Evolutionary conservation across 2,113 vertebrate genomes (phyloP).

Genomic region (Jaculus jaculus): DNA sequence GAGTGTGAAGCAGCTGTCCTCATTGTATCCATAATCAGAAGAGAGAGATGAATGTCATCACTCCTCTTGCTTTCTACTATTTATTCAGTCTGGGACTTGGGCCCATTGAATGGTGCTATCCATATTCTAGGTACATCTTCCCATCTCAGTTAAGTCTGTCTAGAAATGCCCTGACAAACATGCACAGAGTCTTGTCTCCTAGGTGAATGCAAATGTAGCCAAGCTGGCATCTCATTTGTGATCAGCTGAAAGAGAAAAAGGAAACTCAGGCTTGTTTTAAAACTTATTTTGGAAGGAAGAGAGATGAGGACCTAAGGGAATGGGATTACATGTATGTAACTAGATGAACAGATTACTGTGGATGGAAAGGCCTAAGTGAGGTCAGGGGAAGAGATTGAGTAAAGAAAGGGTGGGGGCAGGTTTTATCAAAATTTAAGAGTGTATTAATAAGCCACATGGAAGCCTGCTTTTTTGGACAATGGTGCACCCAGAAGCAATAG

Average conservation of each 20-base stretch:
- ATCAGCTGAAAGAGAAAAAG: background rate
- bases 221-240: background rate
- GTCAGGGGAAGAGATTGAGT: too few species aligned
- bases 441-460: too few species aligned
- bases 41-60: background rate
- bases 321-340: too few species aligned
- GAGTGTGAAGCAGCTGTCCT: too few species aligned
- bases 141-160: background rate
- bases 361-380: too few species aligned
- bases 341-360: too few species aligned
- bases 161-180: background rate
- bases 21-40: background rate
- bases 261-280: background rate
- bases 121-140: background rate
- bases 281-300: too few species aligned
- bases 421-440: too few species aligned
- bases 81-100: background rate
- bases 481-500: too few species aligned
- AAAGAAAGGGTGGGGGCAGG: too few species aligned
- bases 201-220: background rate
- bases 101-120: background rate
- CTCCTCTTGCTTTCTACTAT: background rate
- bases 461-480: too few species aligned
- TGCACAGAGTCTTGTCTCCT: background rate
- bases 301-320: too few species aligned